Evolutionary conservation across 92 coral and sea anemone species (phyloP).

Genomic region (Heliopora coerulea): DNA sequence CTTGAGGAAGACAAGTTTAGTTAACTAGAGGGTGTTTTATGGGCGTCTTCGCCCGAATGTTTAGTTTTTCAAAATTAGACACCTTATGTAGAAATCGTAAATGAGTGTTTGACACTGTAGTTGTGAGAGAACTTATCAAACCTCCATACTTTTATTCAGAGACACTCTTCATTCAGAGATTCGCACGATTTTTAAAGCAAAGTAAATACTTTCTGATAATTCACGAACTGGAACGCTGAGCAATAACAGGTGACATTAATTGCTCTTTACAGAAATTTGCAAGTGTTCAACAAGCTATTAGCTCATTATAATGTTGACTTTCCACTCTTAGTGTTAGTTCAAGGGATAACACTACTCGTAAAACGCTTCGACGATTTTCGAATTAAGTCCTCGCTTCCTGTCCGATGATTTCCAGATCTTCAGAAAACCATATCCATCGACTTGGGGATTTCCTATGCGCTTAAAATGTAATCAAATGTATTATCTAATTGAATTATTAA

Average conservation of each 20-base stretch:
- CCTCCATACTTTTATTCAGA: background rate
- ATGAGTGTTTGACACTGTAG: too few relatives aligned
- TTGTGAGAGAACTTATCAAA: background rate
- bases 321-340: constrained; percentile 36
- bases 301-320: constrained; percentile 41
- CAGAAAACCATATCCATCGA: background rate
- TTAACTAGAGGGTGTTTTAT: background rate
- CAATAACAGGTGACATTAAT: constrained; percentile 43
- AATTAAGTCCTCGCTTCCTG: constrained; percentile 17
- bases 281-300: constrained; percentile 35
- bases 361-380: constrained; percentile 12
- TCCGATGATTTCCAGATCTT: background rate
- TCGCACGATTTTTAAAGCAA: background rate
- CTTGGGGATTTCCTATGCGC: background rate
- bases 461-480: constrained; percentile 19
- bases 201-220: constrained; percentile 10
- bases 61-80: background rate
- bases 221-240: background rate
- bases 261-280: constrained; percentile 25
- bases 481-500: constrained; percentile 32
- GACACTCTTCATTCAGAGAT: background rate
- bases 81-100: background rate
- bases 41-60: background rate
- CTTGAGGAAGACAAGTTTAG: too few relatives aligned
- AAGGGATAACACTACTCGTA: constrained; percentile 14